Conservation (phyloP, 2,888 invertebrate species). For the Chymomyza procnemis region DNA sequence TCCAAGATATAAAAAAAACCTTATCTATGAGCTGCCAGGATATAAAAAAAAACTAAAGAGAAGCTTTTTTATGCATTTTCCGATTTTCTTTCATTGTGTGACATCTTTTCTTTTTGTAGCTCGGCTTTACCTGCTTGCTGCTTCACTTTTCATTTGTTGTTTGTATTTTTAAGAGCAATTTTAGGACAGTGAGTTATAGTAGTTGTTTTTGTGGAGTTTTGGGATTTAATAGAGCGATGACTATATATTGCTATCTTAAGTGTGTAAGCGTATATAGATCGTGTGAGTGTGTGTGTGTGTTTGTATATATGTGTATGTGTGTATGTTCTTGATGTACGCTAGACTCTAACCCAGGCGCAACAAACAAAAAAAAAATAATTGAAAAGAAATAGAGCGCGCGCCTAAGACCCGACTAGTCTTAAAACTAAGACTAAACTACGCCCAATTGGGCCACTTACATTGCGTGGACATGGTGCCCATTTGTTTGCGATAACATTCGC, state of each 20-base stretch:
- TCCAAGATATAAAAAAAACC: no score
- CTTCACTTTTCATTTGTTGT: conserved; percentile 41
- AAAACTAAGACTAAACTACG: conserved; percentile 37
- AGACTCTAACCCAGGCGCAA: conserved; percentile 59
- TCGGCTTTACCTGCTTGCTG: conserved; percentile 58
- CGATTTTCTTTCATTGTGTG: conserved; percentile 31
- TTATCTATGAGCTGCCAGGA: no score
- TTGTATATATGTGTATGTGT: conserved; percentile 32
- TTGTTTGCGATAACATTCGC: conserved; percentile 89
- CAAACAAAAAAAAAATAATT: conserved; percentile 30
- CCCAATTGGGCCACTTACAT: conserved; percentile 86
- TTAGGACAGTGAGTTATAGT: conserved; percentile 48
- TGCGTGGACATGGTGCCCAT: conserved; percentile 92
- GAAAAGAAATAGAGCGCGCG: conserved; percentile 50
- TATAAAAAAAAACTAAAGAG: no score
- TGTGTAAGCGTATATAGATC: conserved; percentile 16
- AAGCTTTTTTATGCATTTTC: no score
- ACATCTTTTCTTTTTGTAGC: conserved; percentile 32
- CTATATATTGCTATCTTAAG: conserved; percentile 50
- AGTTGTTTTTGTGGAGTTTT: conserved; percentile 43
- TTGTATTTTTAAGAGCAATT: conserved; percentile 58
- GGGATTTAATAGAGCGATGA: conserved; percentile 52
- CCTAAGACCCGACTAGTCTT: conserved; percentile 50
- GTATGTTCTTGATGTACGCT: conserved; percentile 45
- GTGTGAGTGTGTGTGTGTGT: conserved; percentile 30